Evolutionary conservation across 2,113 vertebrate genomes (phyloP).

Genomic region (Ranitomeya variabilis): DNA sequence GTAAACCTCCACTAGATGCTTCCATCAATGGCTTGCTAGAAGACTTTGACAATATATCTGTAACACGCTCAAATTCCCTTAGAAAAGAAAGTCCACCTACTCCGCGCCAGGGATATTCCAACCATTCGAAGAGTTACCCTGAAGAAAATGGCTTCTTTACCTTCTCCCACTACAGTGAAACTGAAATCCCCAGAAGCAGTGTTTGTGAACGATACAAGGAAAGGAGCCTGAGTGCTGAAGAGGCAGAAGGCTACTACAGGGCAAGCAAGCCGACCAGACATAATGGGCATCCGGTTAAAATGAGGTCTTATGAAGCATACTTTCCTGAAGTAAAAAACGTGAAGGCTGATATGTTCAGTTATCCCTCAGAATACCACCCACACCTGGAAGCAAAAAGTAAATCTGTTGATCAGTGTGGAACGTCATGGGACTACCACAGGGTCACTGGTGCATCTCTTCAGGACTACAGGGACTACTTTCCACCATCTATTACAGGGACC

Average conservation of each 20-base stretch:
- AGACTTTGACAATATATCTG: slow-evolving; percentile 97
- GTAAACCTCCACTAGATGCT: slow-evolving; percentile 88
- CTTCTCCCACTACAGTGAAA: slow-evolving; percentile 91
- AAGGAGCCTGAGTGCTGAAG: slow-evolving; percentile 76
- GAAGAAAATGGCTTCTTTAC: slow-evolving; percentile 93
- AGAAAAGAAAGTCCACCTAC: slow-evolving; percentile 94
- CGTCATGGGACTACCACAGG: slow-evolving; percentile 76
- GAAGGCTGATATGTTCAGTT: slow-evolving; percentile 81
- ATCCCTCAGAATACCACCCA: slow-evolving; percentile 85
- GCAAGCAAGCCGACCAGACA: slow-evolving; percentile 77
- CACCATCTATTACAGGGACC: slow-evolving; percentile 80
- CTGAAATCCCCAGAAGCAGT: slow-evolving; percentile 83
- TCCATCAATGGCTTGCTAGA: slow-evolving; percentile 96
- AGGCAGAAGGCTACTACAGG: slow-evolving; percentile 80
- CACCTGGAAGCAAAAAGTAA: slow-evolving; percentile 87
- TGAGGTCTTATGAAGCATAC: slow-evolving; percentile 74
- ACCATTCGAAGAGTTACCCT: slow-evolving; percentile 70
- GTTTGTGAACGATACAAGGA: slow-evolving; percentile 74
- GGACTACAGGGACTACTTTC: slow-evolving; percentile 87
- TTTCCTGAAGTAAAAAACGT: slow-evolving; percentile 86
- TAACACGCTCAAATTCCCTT: slow-evolving; percentile 96
- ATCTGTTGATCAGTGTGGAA: slow-evolving; percentile 71
- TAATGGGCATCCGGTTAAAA: slow-evolving; percentile 84
- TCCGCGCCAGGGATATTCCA: slow-evolving; percentile 78
- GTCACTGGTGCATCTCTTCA: slow-evolving; percentile 77